A percentile compares a stretch with the other conserved stretches of the same genome.
phyloP scores from a whole-genome alignment of 1,140 invertebrate genomes.

The Xylocopa sonorina region DNA sequence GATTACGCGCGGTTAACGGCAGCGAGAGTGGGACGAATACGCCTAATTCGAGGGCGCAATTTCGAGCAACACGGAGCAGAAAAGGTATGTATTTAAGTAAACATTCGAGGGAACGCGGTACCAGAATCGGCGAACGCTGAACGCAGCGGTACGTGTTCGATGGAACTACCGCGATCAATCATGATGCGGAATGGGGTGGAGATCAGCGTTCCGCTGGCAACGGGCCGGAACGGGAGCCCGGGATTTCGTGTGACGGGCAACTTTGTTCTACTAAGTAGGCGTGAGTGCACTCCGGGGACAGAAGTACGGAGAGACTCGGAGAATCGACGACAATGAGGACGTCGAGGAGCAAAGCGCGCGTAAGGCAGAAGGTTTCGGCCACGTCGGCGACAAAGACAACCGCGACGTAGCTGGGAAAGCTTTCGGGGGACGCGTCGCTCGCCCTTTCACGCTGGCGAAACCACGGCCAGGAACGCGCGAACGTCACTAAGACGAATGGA shows the following conservation, averaged over 20 bases:
- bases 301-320: conserved; percentile 36
- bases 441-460: conserved; percentile 3
- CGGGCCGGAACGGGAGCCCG: conserved; percentile 14
- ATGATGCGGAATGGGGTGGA: not conserved
- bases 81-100: not conserved
- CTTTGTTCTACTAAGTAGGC: conserved; percentile 66
- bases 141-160: not conserved
- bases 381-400: conserved; percentile 55
- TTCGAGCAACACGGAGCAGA: not conserved
- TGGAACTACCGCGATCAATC: conserved; percentile 18
- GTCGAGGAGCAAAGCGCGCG: not conserved
- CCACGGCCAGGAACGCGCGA: no score
- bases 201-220: conserved; percentile 28
- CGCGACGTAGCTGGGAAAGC: conserved; percentile 41
- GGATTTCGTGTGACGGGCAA: conserved; percentile 62
- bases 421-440: conserved; percentile 36
- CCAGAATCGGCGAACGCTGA: not conserved
- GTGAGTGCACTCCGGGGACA: conserved; percentile 65
- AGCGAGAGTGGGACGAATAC: no score
- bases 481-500: conserved; percentile 20
- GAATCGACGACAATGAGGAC: conserved; percentile 29
- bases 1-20: no score
- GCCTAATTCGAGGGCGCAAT: not conserved
- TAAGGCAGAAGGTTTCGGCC: conserved; percentile 5
- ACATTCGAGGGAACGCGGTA: not conserved